Evolutionary conservation across 2,113 vertebrate species (phyloP).

Genomic region (Ochotona curzoniae): DNA sequence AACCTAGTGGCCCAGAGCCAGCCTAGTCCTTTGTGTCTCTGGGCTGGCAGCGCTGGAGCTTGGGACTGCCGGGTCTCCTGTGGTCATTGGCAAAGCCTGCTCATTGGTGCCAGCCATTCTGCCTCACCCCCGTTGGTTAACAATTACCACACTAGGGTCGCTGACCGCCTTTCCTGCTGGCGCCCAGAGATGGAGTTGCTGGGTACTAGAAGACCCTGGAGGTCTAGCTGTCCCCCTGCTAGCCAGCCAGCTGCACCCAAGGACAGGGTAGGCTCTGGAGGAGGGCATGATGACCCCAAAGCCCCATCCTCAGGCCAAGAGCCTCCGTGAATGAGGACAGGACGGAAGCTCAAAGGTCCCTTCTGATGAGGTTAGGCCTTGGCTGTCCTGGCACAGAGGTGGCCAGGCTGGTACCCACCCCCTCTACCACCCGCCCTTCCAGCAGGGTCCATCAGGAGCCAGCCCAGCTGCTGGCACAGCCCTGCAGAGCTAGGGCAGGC

Average conservation of each 20-base stretch:
- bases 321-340: not conserved
- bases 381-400: not conserved
- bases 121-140: conserved; percentile 42
- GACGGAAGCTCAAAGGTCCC: not conserved
- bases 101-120: conserved; percentile 58
- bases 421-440: no score
- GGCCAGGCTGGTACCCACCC: not conserved
- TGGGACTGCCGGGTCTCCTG: conserved; percentile 52
- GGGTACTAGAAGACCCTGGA: not conserved
- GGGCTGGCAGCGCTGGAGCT: conserved; percentile 56
- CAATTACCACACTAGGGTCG: conserved; percentile 42
- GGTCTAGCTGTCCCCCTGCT: not conserved
- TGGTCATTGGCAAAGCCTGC: conserved; percentile 68
- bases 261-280: not conserved
- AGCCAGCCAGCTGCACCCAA: not conserved
- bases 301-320: not conserved
- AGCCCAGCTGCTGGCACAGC: conserved; percentile 50
- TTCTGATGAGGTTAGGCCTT: not conserved
- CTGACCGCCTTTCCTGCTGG: not conserved
- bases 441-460: not conserved
- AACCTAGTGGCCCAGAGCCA: conserved; percentile 60
- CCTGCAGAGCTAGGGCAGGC: not conserved
- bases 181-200: not conserved
- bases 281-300: not conserved
- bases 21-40: conserved; percentile 72